A percentile compares a stretch with the other conserved stretches of the same genome.
phyloP scores from a whole-genome alignment of 2,797 vertebrate species.

The Poeciliopsis presidionis region DNA sequence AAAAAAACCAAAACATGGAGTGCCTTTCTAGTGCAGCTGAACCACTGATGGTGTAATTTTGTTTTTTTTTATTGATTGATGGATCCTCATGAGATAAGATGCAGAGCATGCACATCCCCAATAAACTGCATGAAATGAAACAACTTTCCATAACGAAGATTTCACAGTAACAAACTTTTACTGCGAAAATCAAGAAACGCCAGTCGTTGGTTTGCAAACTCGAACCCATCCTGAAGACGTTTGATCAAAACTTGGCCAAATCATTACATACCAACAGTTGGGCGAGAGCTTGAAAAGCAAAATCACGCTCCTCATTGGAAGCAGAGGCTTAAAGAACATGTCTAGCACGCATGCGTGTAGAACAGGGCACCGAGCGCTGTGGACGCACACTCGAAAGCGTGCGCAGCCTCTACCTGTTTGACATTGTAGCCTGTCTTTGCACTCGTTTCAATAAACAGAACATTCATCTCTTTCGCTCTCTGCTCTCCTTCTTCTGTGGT shows the following conservation, averaged over 20 bases:
- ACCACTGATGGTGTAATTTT: conserved; percentile 15
- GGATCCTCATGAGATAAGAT: conserved; percentile 34
- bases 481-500: conserved; percentile 83
- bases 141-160: conserved; percentile 41
- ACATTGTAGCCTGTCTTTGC: conserved; percentile 86
- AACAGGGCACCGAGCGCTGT: conserved; percentile 48
- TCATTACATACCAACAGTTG: conserved; percentile 5
- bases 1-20: conserved; percentile 4
- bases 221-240: conserved; percentile 35
- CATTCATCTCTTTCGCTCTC: conserved; percentile 84
- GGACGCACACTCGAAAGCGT: conserved; percentile 32
- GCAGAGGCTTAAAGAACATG: conserved; percentile 45
- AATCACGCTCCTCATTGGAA: conserved; percentile 33
- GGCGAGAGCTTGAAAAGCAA: conserved; percentile 63
- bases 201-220: conserved; percentile 55
- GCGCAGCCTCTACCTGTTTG: conserved; percentile 82
- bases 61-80: conserved; percentile 22
- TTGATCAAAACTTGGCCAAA: conserved; percentile 8
- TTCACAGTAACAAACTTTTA: conserved; percentile 28
- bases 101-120: conserved; percentile 21
- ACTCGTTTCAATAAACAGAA: conserved; percentile 85
- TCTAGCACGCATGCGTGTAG: conserved; percentile 50
- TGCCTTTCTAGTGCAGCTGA: conserved; percentile 21
- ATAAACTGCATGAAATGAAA: conserved; percentile 11
- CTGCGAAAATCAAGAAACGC: conserved; percentile 19